Evolutionary conservation across 2,113 vertebrate species (phyloP).

Genomic region (Sisor rabdophorus): DNA sequence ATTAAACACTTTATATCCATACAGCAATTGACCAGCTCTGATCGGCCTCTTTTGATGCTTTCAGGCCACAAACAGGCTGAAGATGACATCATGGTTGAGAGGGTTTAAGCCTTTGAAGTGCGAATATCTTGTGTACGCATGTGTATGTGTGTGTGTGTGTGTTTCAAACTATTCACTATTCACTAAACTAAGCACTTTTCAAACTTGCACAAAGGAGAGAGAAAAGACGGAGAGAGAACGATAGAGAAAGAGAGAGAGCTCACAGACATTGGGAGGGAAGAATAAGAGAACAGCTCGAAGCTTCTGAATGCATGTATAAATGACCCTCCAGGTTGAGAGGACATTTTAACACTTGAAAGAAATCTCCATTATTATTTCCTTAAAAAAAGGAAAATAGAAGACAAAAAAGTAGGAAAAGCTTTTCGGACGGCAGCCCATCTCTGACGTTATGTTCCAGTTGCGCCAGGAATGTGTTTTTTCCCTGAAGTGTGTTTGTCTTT

Average conservation of each 20-base stretch:
- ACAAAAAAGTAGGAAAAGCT: not conserved
- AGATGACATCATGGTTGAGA: slow-evolving; percentile 57
- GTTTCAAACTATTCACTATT: slow-evolving; percentile 28
- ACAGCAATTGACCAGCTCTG: slow-evolving; percentile 36
- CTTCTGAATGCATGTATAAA: slow-evolving; percentile 51
- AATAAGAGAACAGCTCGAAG: slow-evolving; percentile 22
- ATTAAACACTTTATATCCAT: slow-evolving; percentile 43
- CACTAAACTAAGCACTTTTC: slow-evolving; percentile 46
- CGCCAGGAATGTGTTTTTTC: slow-evolving; percentile 45
- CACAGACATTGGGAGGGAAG: not conserved
- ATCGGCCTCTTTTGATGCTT: slow-evolving; percentile 28
- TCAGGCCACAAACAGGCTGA: slow-evolving; percentile 25
- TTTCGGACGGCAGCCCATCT: slow-evolving; percentile 30
- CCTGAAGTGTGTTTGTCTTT: slow-evolving; percentile 7
- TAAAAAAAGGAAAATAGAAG: slow-evolving; percentile 29
- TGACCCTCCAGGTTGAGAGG: slow-evolving; percentile 49
- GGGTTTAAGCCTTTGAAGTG: slow-evolving; percentile 52
- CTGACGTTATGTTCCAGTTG: slow-evolving; percentile 50
- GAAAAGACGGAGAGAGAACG: too few species aligned
- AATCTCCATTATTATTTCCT: slow-evolving; percentile 41
- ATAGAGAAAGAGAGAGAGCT: slow-evolving; percentile 10
- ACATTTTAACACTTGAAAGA: slow-evolving; percentile 47
- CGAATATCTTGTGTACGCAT: slow-evolving; percentile 43
- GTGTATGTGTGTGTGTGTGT: slow-evolving; percentile 41
- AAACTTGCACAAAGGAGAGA: slow-evolving; percentile 44